Percentiles rank a stretch among this genome's conserved stretches.
Evolutionary conservation across 2,888 invertebrate genomes (phyloP).

Genomic region (Homarus gammarus): DNA sequence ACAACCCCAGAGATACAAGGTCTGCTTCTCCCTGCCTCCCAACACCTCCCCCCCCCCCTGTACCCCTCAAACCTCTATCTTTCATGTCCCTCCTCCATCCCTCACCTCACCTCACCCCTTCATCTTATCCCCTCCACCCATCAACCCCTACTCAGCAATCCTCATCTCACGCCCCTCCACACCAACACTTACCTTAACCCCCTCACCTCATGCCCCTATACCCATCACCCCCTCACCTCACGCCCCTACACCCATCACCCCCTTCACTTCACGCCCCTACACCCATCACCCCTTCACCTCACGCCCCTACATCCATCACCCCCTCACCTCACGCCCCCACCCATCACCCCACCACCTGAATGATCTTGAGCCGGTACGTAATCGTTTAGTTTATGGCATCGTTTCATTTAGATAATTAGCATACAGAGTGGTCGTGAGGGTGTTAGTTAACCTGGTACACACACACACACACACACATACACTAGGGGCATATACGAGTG

Average conservation of each 20-base stretch:
- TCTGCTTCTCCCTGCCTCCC: neutral
- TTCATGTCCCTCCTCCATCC: no score
- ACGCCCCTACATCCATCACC: neutral
- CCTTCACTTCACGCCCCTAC: no score
- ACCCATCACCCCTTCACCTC: neutral
- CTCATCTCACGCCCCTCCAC: neutral
- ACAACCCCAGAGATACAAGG: no score
- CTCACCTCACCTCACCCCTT: no score
- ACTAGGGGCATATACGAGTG: neutral
- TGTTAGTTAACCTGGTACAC: no score
- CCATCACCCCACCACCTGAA: neutral
- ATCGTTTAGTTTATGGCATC: conserved; percentile 1
- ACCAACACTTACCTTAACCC: neutral
- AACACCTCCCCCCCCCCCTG: neutral
- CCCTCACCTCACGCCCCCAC: neutral
- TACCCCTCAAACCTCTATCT: no score
- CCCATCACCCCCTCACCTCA: neutral
- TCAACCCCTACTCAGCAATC: neutral
- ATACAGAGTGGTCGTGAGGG: neutral
- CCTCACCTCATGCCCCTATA: no score
- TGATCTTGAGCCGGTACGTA: neutral
- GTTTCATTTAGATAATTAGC: neutral
- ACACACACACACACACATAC: no score
- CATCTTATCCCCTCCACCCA: no score
- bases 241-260: neutral